Conservation (phyloP, 92 coral and sea anemone genomes). For the Metridium senile region DNA sequence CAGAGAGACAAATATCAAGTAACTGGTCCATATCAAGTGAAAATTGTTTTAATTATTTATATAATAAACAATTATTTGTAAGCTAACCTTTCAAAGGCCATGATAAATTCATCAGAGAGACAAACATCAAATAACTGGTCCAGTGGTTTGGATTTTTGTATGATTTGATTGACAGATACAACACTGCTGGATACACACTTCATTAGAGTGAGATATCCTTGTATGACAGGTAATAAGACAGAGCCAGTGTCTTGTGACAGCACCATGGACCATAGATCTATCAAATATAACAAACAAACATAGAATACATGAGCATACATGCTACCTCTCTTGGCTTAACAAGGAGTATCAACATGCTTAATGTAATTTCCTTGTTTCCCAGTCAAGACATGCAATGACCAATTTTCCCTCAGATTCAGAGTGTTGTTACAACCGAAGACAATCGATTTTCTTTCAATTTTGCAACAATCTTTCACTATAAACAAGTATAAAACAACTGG, state of each 20-base stretch:
- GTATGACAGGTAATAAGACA: slow-evolving; percentile 70
- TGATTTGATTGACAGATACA: slow-evolving; percentile 51
- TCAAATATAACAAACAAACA: not conserved
- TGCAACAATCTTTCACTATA: no score
- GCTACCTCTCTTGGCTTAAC: no score
- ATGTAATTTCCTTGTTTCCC: no score
- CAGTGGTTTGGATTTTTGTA: slow-evolving; percentile 54
- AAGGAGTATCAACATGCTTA: no score
- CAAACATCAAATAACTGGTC: slow-evolving; percentile 64
- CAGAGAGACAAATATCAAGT: no score
- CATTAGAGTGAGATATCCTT: slow-evolving; percentile 77
- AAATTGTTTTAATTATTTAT: no score
- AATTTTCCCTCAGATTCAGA: no score
- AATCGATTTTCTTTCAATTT: no score
- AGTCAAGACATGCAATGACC: no score
- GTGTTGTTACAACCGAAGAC: no score
- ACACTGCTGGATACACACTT: slow-evolving; percentile 79
- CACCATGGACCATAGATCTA: slow-evolving; percentile 74
- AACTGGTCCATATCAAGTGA: slow-evolving; percentile 17
- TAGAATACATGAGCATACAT: not conserved
- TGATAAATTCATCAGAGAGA: slow-evolving; percentile 71
- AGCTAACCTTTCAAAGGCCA: slow-evolving; percentile 82
- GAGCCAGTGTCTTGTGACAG: slow-evolving; percentile 71
- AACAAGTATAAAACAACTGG: no score
- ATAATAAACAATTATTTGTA: not conserved